Evolutionary conservation across 2,113 vertebrate genomes (phyloP).

Genomic region (Sorex fumeus): DNA sequence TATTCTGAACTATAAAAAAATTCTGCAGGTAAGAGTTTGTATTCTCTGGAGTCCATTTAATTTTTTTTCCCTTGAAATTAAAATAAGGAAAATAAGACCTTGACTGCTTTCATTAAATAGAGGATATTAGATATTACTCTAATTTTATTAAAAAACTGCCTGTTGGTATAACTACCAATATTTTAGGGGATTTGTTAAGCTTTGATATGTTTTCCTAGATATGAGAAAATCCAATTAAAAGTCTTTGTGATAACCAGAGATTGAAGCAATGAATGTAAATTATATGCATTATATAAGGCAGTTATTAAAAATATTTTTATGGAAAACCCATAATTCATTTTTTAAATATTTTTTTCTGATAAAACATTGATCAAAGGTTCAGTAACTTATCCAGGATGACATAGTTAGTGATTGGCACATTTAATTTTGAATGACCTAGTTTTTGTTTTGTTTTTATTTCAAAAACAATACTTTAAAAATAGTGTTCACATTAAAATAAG

Average conservation of each 20-base stretch:
- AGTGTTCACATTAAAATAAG: too few species aligned
- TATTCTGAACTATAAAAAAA: too few species aligned
- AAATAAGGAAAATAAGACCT: neutral
- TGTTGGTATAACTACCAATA: neutral
- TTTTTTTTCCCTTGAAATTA: neutral
- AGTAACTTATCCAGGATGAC: neutral
- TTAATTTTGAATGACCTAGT: neutral
- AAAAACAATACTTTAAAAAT: constrained; percentile 8
- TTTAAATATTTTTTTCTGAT: neutral
- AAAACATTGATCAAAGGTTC: neutral
- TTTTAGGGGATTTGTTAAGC: neutral
- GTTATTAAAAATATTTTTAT: neutral
- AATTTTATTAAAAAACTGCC: neutral
- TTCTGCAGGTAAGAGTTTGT: too few species aligned
- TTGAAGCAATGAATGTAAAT: neutral
- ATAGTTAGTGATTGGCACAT: neutral
- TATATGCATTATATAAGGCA: neutral
- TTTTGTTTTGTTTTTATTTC: neutral
- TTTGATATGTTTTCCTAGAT: neutral
- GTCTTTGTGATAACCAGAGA: neutral
- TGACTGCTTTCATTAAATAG: neutral
- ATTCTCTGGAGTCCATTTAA: neutral
- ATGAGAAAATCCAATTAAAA: constrained; percentile 37
- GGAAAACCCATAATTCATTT: neutral
- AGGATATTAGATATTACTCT: neutral